Evolutionary conservation across 2,888 invertebrate genomes (phyloP), one percentile per base, ranked within the genome.

Genomic region (Meganola albula): DNA sequence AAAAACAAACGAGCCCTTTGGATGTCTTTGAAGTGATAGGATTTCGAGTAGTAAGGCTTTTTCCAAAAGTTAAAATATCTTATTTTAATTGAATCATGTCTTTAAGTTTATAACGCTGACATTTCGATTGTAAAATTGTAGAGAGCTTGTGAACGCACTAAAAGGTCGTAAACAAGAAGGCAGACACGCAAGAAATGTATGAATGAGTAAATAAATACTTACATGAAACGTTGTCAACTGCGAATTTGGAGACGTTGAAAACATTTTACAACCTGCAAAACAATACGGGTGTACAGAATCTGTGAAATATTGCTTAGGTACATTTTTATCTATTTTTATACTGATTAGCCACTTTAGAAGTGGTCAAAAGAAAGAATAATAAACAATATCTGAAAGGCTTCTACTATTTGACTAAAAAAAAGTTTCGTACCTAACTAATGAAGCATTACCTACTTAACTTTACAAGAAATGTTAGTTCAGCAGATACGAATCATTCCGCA

Each of bases 201-300:
- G 70, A 73, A 72, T 72, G 66, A 69, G 65, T 72, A 62, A 71
- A 73, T 74, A 71, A 74, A 72, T 65, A 69, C n/a, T n/a, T n/a
- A n/a, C 65, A 66, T 61, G 58, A 59, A 70, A 73, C 69, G 63
- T 65, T 73, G 71, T 72, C 73, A 71, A 68, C 65, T 63, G 65
- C 64, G 59, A 56, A 58, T 50, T 49, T 54, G 49, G 52, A 44
- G 43, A 44, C 52, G 49, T 67, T 68, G 59, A 64, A 55, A 63
- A 67, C 69, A 55, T 72, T 20, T 72, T 72, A 71, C 70, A 70
- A 63, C 53, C 58, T 63, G 63, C 70, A 72, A 75, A 75, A 74
- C 54, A 47, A 58, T 63, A 63, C 72, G 65, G 66, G 70, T 56
- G 58, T 50, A 57, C 58, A 62, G 61, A 67, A 64, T 68, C 63